Conservation (phyloP, 1,140 invertebrate species). For the Scaptomyza graminum region DNA sequence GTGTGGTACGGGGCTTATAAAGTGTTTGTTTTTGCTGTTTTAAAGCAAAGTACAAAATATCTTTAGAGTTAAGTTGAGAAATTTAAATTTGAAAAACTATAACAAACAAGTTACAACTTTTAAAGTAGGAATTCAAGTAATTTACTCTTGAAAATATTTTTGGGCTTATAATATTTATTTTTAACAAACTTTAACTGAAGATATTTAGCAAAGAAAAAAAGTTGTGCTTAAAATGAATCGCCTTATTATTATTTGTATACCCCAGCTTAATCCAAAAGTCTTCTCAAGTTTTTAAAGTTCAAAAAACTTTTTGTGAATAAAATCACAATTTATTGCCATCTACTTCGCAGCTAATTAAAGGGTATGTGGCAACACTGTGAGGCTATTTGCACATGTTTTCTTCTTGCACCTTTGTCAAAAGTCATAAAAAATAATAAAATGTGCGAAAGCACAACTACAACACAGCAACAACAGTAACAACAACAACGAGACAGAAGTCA, state of each 20-base stretch:
- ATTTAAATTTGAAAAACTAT: too few species aligned
- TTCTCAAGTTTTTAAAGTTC: not conserved
- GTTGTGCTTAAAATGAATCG: too few species aligned
- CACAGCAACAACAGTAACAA: conserved; percentile 30
- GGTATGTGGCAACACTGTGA: conserved; percentile 17
- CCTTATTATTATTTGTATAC: too few species aligned
- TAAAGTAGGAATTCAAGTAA: not conserved
- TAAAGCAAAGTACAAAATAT: too few species aligned
- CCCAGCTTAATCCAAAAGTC: too few species aligned
- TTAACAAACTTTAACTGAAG: too few species aligned
- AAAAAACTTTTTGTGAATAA: not conserved
- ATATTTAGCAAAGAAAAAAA: too few species aligned
- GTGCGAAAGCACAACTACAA: conserved; percentile 61
- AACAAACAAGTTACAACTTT: not conserved
- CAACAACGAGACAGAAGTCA: conserved; percentile 13
- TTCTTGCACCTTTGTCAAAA: conserved; percentile 60
- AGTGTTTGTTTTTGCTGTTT: not conserved
- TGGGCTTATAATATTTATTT: too few species aligned
- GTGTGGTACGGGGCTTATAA: not conserved
- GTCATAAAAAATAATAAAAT: conserved; percentile 82
- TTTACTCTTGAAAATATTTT: too few species aligned
- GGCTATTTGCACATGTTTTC: conserved; percentile 49
- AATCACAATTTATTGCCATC: not conserved
- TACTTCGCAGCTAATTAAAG: conserved; percentile 9
- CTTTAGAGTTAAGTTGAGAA: too few species aligned